A percentile compares a stretch with the other conserved stretches of the same genome.
These are phyloP conservation scores for Anticlea derivata DNA, from an alignment of 2,888 invertebrate species.

Conservation along the genomic window DNA sequence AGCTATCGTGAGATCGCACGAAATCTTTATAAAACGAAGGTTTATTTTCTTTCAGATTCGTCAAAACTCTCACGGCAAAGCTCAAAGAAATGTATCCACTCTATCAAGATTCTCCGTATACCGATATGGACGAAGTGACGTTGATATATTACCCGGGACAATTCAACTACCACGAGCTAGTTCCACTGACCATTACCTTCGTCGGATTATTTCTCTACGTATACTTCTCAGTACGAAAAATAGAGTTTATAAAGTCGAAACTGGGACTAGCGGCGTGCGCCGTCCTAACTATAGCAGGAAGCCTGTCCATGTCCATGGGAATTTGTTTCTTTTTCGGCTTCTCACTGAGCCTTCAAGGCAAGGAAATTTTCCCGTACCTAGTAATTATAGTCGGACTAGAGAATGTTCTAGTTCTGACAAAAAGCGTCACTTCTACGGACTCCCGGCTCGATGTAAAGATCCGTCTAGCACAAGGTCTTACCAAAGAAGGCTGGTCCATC, in stretches of 20 bases:
- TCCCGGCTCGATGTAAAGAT: conserved; percentile 97
- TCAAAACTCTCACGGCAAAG: conserved; percentile 88
- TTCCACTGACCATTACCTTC: conserved; percentile 93
- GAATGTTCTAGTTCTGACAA: conserved; percentile 94
- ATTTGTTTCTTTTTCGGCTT: conserved; percentile 94
- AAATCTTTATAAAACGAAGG: no score
- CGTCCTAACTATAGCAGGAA: conserved; percentile 92
- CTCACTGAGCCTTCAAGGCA: conserved; percentile 91
- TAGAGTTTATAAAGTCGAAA: conserved; percentile 96
- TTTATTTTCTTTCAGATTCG: conserved; percentile 84
- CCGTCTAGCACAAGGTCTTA: conserved; percentile 97
- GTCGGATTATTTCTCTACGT: conserved; percentile 94
- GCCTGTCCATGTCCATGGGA: conserved; percentile 96
- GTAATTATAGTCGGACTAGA: conserved; percentile 97
- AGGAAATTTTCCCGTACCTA: conserved; percentile 97
- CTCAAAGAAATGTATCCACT: conserved; percentile 88
- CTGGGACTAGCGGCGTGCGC: conserved; percentile 94
- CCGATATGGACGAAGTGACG: conserved; percentile 70
- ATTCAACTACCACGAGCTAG: conserved; percentile 92
- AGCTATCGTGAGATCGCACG: no score
- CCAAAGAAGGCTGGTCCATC: conserved; percentile 98
- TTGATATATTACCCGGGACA: conserved; percentile 95
- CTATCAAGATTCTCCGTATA: conserved; percentile 82
- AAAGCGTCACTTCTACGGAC: conserved; percentile 96
- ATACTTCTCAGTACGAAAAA: conserved; percentile 97